Conservation (phyloP, 1,140 invertebrate genomes). For the Drosophila guanche region DNA sequence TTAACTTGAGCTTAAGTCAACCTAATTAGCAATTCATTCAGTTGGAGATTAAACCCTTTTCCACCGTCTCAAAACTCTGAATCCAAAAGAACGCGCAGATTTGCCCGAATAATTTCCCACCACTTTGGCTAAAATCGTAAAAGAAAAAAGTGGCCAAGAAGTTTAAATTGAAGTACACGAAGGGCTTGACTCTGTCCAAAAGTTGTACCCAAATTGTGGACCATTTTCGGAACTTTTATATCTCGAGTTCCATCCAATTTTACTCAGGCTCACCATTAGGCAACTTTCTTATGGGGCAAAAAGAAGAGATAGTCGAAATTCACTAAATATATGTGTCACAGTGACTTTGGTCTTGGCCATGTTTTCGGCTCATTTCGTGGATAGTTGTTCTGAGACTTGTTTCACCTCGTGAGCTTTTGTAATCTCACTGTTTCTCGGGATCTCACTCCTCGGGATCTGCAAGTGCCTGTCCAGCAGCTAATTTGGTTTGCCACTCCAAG, state of each 20-base stretch:
- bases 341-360: too few relatives aligned
- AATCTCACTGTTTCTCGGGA: too few relatives aligned
- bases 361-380: too few relatives aligned
- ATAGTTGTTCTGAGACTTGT: too few relatives aligned
- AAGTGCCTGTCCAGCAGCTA: too few relatives aligned
- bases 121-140: conserved; percentile 32
- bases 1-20: conserved; percentile 33
- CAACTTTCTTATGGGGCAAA: conserved; percentile 50
- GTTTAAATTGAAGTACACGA: conserved; percentile 61
- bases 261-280: conserved; percentile 38
- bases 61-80: conserved; percentile 13
- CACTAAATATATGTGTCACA: conserved; percentile 8
- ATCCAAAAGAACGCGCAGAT: conserved; percentile 33
- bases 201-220: conserved; percentile 50
- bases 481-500: too few relatives aligned
- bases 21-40: conserved; percentile 58
- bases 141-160: conserved; percentile 54
- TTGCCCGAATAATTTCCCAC: conserved; percentile 19
- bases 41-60: conserved; percentile 43
- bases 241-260: conserved; percentile 39
- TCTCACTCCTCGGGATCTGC: too few relatives aligned
- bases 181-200: conserved; percentile 26
- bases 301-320: conserved; percentile 28
- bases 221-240: conserved; percentile 38
- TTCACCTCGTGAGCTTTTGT: too few relatives aligned